phyloP scores from a whole-genome alignment of 2,888 invertebrate species.

The Amphipoea oculea region DNA sequence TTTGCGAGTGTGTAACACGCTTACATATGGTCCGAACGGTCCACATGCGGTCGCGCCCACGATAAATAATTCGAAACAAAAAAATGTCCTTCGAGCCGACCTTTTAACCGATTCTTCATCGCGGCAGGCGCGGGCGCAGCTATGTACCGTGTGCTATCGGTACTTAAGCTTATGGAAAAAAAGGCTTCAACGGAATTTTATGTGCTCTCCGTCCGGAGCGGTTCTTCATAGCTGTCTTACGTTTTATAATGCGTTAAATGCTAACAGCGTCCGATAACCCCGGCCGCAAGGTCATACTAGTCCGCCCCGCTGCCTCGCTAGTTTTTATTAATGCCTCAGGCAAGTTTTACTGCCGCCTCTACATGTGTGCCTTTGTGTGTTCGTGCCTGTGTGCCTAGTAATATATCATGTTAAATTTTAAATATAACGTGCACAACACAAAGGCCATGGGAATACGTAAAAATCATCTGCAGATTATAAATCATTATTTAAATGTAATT shows the following conservation, averaged over 20 bases:
- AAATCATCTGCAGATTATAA: conserved; percentile 34
- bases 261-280: conserved; percentile 89
- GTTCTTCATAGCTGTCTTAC: conserved; percentile 87
- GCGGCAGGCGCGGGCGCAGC: conserved; percentile 68
- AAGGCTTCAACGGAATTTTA: conserved; percentile 89
- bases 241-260: conserved; percentile 88
- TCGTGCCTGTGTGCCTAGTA: conserved; percentile 53
- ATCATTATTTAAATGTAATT: conserved; percentile 29
- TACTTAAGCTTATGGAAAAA: conserved; percentile 81
- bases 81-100: conserved; percentile 86
- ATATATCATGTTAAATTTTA: conserved; percentile 50
- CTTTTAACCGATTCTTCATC: conserved; percentile 82
- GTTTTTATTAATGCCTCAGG: conserved; percentile 77
- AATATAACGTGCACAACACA: conserved; percentile 31
- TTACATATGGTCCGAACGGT: conserved; percentile 72
- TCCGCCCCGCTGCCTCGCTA: conserved; percentile 77
- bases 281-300: conserved; percentile 86
- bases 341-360: conserved; percentile 76
- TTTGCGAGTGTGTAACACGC: conserved; percentile 57
- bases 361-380: conserved; percentile 57
- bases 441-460: conserved; percentile 39
- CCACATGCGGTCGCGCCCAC: conserved; percentile 75
- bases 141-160: conserved; percentile 86
- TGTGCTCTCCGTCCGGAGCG: conserved; percentile 83
- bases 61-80: conserved; percentile 81